Evolutionary conservation across 1,140 invertebrate genomes (phyloP), one percentile per base, ranked within the genome.

Genomic region (Dendroctonus ponderosae): DNA sequence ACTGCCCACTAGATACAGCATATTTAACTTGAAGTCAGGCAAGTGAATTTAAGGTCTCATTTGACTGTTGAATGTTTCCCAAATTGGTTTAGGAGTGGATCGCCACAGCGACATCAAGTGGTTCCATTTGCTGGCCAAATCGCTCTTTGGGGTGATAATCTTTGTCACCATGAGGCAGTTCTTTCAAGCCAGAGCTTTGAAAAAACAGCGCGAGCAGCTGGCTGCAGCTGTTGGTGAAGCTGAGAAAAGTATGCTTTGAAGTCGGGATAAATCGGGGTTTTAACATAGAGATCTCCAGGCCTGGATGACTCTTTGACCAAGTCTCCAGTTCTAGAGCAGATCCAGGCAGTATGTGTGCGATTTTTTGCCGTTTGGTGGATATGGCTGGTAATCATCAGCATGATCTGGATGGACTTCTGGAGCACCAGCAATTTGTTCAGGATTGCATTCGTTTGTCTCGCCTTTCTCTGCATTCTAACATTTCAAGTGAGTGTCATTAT

Each of bases 331-430:
- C 26, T 49, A 7, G 58, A 37, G 39, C 8, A 39, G 44, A 38
- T 61, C 39, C 12, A 49, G n/a, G 12, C 11, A 39, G 15, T 11
- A 15, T 49, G 12, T 26, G 7, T 50, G 40, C n/a, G 50, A 42
- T 58, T 62, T 11, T 41, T 67, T 12, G 43, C 66, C 1, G n/a
- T 52, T 9, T 48, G 41, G 12, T 67, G 66, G 66, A 62, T 67
- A 7, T 67, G 59, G 58, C 5, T 67, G 12, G 66, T 67, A 3
- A 43, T 61, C 11, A 26, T 62, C 9, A 40, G 26, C 0, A 62
- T 67, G 59, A 57, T 62, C 9, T 54, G 50, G 51, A 62, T 67
- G 53, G 52, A 39, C 6, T 67, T 62, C 39, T 56, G 50, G 58
- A 44, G 26, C 5, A 56, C 43, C 6, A 56, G 39, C 59, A 62